A percentile compares a stretch with the other conserved stretches of the same genome.
phyloP scores from a whole-genome alignment of 2,113 vertebrate species.

The Syngnathus floridae region DNA sequence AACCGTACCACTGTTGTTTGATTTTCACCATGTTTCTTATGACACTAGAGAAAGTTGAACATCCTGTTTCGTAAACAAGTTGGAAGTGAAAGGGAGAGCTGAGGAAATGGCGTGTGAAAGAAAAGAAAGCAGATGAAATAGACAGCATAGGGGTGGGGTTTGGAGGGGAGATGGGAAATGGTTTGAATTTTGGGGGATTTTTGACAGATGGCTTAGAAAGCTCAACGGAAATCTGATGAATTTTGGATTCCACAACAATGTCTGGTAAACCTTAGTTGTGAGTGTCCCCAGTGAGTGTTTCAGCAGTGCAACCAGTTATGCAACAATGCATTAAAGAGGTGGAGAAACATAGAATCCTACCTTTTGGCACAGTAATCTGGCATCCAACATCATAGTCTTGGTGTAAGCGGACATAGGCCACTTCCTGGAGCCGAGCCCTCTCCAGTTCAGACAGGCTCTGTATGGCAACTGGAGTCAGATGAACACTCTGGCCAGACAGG shows the following conservation, averaged over 20 bases:
- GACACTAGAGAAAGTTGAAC: neutral
- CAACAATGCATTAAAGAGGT: neutral
- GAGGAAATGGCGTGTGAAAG: constrained; percentile 19
- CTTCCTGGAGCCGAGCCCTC: constrained; percentile 84
- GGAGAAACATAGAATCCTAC: constrained; percentile 50
- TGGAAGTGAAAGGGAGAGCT: neutral
- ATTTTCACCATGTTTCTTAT: constrained; percentile 3
- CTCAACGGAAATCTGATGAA: constrained; percentile 57
- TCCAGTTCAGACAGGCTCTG: constrained; percentile 91
- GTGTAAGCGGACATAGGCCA: constrained; percentile 86
- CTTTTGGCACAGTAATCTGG: constrained; percentile 94
- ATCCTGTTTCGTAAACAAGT: neutral
- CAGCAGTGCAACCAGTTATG: neutral
- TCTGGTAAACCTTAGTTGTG: constrained; percentile 19
- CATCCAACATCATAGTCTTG: constrained; percentile 92
- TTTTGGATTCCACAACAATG: constrained; percentile 21
- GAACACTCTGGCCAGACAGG: constrained; percentile 87
- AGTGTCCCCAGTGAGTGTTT: neutral
- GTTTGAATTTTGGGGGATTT: constrained; percentile 46
- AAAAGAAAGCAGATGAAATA: constrained; percentile 50
- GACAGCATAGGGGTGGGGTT: constrained; percentile 14
- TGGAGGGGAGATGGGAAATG: constrained; percentile 60
- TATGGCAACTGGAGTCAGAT: constrained; percentile 81
- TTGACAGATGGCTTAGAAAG: constrained; percentile 61
- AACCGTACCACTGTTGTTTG: constrained; percentile 5